Evolutionary conservation across 2,113 vertebrate species (phyloP), one percentile per base, ranked within the genome.

Genomic region (Candoia aspera): DNA sequence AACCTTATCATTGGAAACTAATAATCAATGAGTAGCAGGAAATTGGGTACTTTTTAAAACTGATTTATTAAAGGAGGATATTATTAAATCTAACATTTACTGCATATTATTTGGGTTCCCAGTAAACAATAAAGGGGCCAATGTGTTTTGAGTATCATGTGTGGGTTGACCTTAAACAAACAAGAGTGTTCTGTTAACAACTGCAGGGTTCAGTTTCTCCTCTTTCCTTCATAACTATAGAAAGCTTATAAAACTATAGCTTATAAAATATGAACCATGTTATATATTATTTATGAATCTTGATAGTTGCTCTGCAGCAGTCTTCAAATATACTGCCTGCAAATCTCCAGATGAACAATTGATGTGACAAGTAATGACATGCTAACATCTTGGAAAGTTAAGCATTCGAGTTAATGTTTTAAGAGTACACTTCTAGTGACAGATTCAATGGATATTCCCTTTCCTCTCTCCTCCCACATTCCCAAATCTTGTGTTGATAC

Each of bases 341-440:
- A 60, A 93, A 60, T 12, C 53, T 64, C 92, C 87, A 88, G 12
- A 92, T 92, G 95, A 68, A n/a, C 95, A 86, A 94, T 93, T 96
- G 88, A 11, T 94, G 93, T 95, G 96, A 96, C 95, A 95, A 96
- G 96, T 84, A 91, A 90, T 96, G 96, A 92, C 95, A 62, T 79
- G 92, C 90, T 93, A 95, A 96, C 94, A 92, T 94, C 95, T 95
- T 90, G 94, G 94, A 33, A 92, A 97, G 94, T 96, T 94, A 96
- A 96, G 95, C 93, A 92, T 96, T 95, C 92, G 91, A 92, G 91
- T 97, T 95, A 96, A 96, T 97, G 95, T 96, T 97, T 96, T 84
- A 97, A 92, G 91, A 91, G 95, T 92, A 94, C 95, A 92, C 93
- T 95, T 92, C 62, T 17, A 93, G 90, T 87, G 94, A 93, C 93